Evolutionary conservation across 2,113 vertebrate genomes (phyloP), one percentile per base, ranked within the genome.

Genomic region (Apeltes quadracus): DNA sequence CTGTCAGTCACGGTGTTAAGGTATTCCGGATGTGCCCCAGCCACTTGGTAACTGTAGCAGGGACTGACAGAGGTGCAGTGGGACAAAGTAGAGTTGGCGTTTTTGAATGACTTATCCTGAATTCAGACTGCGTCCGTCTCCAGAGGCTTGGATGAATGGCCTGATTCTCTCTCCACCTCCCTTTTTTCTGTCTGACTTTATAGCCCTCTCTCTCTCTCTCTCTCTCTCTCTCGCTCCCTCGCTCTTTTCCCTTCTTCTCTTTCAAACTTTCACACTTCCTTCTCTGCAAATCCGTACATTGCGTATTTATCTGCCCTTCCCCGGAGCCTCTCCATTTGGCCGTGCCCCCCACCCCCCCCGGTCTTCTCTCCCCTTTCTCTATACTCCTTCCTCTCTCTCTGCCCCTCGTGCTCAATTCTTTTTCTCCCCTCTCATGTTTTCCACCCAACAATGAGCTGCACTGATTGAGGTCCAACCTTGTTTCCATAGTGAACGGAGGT

Each of bases 61-160:
- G 87, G 76, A 90, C 84, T 89, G 86, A 89, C 90, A 87, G 83
- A 88, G 82, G 84, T 90, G 87, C 83, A 85, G 69, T 79, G 85
- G 85, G 88, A 89, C 91, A 89, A 89, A 91, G 81, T 82, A 70
- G 82, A 86, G 85, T 84, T 84, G 84, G 87, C 81, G 73, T 87
- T 90, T 51, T 85, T 89, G 84, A 91, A 90, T 88, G 86, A 89
- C 86, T 88, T 87, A 92, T 89, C 88, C 78, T 81, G 85, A 86
- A 92, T 91, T 92, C 91, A 80, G 87, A 76, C 85, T 84, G 90
- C 77, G 88, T 92, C 78, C 79, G 46, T 90, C 90, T 90, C 89
- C 80, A 84, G 85, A 90, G 87, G 85, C 84, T 65, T 62, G 88
- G 79, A 92, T 92, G 88, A 92, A 92, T 91, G 89, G 86, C 87